Conservation (phyloP, 2,113 vertebrate genomes). For the Amblyornis subalaris region DNA sequence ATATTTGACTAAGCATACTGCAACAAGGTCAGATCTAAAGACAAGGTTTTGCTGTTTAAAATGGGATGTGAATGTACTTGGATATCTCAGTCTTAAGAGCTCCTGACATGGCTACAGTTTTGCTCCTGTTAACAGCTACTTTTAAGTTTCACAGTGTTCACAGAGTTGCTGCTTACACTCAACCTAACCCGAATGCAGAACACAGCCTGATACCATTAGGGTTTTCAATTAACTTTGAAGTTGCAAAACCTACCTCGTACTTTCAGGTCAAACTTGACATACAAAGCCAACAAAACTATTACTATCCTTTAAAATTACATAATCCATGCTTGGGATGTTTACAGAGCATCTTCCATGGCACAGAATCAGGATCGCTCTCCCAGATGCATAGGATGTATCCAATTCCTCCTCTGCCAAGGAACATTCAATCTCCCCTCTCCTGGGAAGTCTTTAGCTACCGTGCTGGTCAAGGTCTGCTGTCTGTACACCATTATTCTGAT, state of each 20-base stretch:
- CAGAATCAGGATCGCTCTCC: not conserved
- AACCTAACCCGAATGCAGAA: not conserved
- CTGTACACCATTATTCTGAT: not conserved
- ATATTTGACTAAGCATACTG: not conserved
- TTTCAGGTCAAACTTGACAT: not conserved
- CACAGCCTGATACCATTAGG: fast-evolving
- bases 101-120: not conserved
- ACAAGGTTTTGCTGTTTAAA: not conserved
- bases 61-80: not conserved
- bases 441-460: not conserved
- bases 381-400: no score
- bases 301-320: not conserved
- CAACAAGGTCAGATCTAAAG: not conserved
- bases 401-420: not conserved
- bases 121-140: not conserved
- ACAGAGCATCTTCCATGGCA: not conserved
- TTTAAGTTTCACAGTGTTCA: not conserved
- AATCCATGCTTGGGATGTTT: not conserved
- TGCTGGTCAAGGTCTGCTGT: fast-evolving
- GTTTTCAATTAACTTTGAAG: not conserved
- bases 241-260: not conserved
- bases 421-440: not conserved
- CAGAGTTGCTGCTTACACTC: not conserved
- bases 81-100: not conserved
- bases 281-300: not conserved